A percentile compares a stretch with the other conserved stretches of the same genome.
Evolutionary conservation across 2,113 vertebrate species (phyloP).

Genomic region (Toxotes jaculatrix): DNA sequence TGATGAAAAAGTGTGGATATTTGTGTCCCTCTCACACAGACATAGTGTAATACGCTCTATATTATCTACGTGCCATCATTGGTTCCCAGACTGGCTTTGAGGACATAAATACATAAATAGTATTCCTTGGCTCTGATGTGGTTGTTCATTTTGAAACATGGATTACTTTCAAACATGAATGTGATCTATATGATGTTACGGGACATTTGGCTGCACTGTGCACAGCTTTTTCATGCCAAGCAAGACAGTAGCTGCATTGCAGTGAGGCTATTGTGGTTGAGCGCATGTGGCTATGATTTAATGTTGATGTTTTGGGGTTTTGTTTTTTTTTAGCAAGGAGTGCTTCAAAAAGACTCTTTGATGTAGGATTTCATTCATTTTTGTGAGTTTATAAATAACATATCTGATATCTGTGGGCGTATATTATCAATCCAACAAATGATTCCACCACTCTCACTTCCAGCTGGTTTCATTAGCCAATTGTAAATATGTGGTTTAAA

Average conservation of each 20-base stretch:
- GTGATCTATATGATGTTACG: conserved; percentile 6
- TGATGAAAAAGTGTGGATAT: not conserved
- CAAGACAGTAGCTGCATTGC: not conserved
- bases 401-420: not conserved
- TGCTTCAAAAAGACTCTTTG: not conserved
- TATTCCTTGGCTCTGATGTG: conserved; percentile 1
- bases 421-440: not conserved
- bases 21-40: not conserved
- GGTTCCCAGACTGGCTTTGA: conserved; percentile 8
- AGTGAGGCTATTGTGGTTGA: not conserved
- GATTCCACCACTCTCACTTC: not conserved
- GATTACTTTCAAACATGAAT: not conserved
- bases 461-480: not conserved
- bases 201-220: conserved; percentile 17
- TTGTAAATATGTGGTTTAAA: not conserved
- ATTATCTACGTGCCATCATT: not conserved
- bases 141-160: not conserved
- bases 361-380: not conserved
- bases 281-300: conserved; percentile 21
- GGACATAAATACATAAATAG: not conserved
- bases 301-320: not conserved
- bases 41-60: not conserved
- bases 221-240: conserved; percentile 1
- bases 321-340: not conserved
- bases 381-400: not conserved